Evolutionary conservation across 1,140 invertebrate genomes (phyloP).

Genomic region (Schlechtendalia chinensis): DNA sequence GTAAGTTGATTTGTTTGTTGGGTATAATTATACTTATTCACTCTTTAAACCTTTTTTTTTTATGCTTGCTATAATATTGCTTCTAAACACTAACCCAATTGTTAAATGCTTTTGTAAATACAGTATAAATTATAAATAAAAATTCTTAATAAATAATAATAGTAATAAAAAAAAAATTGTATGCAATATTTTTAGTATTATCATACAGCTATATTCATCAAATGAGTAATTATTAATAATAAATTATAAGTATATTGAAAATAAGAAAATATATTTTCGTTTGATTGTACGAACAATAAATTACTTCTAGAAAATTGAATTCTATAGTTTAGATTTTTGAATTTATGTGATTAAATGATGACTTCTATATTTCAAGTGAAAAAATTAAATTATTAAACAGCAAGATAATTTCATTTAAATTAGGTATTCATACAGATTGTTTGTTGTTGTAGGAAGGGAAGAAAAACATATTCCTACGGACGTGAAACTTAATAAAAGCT

Average conservation of each 20-base stretch:
- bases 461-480: neutral
- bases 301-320: no score
- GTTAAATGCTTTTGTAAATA: neutral
- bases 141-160: no score
- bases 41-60: neutral
- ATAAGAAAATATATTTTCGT: no score
- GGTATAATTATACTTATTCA: neutral
- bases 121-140: no score
- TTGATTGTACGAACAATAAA: no score
- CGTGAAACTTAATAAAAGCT: neutral
- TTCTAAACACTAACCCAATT: neutral
- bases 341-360: neutral
- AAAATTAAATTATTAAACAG: neutral
- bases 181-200: no score
- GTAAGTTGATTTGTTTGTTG: neutral
- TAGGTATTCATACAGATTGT: neutral
- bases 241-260: no score
- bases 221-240: no score
- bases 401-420: neutral
- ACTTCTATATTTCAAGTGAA: neutral
- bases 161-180: no score
- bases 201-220: no score
- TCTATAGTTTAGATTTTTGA: no score
- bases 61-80: slow-evolving; percentile 1
- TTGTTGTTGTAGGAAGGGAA: slow-evolving; percentile 25